Base-by-base conservation (phyloP, 2,888 invertebrate species). In the Harpagoxenus sublaevis region DNA sequence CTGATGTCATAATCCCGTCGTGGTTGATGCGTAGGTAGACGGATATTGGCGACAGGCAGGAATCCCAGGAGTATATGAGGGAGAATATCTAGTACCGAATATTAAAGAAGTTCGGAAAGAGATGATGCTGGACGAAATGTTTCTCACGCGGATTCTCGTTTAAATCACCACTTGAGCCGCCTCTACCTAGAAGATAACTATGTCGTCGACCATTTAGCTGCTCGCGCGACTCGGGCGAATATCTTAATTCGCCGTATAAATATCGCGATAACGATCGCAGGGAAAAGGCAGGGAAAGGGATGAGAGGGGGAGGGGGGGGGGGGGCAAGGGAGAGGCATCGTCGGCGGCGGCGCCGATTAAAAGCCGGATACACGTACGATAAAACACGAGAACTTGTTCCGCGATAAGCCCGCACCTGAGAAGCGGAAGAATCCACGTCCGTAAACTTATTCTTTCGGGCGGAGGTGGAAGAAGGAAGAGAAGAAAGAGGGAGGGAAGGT, bases 221-320 rank as follows among this genome's bases (percentile, higher is more conserved):
- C 15, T 18, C 18, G 79, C 12, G 60, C 70, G 66, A 42, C 15
- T 5, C 12, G 23, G 10, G 28, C 57, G 12, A 82, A 74, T 68
- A 82, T 85, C 86, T 82, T 82, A 84, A 86, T 83, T 86, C 60
- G 35, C n/a, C 79, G 15, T 79, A 85, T 83, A 85, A 81, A 77
- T 77, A 70, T 62, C 45, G 42, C 71, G 84, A 85, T 85, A 87
- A 81, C 66, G 81, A 85, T 85, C 81, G 48, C 10, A 48, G 18
- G 9, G 28, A 45, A 66, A 55, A 42, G 51, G 23, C 39, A n/a
- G 0, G 39, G 28, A 42, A 48, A n/a, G 53, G 12, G 15, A 15
- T 53, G 31, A 15, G 23, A 39, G 31, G 12, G 15, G 15, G 6
- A 6, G 45, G 15, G 45, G 35, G 10, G 62, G 23, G 15, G 31